Percentiles rank a stretch among this genome's conserved stretches.
phyloP scores from a whole-genome alignment of 2,113 vertebrate genomes.

The Menura novaehollandiae region DNA sequence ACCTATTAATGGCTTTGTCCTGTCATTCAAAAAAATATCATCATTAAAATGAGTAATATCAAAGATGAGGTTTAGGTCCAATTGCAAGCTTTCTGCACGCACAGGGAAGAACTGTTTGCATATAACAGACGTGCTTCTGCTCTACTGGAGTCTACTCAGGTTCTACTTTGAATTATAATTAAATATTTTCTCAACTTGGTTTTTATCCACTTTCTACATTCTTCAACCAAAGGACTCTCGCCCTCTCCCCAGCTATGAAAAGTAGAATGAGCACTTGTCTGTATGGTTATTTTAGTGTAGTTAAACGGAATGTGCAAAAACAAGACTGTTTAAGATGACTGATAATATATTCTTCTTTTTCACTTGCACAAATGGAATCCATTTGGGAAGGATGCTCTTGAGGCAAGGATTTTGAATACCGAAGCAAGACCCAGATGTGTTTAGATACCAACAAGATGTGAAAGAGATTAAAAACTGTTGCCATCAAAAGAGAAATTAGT shows the following conservation, averaged over 20 bases:
- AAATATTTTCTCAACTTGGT: background rate
- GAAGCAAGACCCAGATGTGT: slow-evolving; percentile 11
- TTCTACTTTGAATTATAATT: background rate
- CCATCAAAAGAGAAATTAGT: slow-evolving; percentile 23
- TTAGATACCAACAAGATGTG: background rate
- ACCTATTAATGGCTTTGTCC: background rate
- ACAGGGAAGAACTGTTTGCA: background rate
- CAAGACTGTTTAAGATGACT: background rate
- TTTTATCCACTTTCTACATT: background rate
- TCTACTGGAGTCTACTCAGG: background rate
- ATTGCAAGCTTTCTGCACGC: background rate
- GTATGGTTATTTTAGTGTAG: background rate
- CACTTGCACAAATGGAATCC: background rate
- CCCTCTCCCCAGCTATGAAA: background rate
- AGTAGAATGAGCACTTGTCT: background rate
- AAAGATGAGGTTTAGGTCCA: background rate
- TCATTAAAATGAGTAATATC: background rate
- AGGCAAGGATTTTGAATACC: slow-evolving; percentile 9
- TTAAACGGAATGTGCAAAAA: background rate
- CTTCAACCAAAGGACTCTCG: background rate
- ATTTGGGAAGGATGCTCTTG: background rate
- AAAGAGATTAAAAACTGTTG: slow-evolving; percentile 26
- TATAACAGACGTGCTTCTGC: background rate
- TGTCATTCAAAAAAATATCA: background rate
- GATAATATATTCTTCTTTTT: slow-evolving; percentile 2